These are phyloP conservation scores for Bos indicus DNA, from an alignment of 2,113 vertebrate genomes.

Conservation along the genomic window DNA sequence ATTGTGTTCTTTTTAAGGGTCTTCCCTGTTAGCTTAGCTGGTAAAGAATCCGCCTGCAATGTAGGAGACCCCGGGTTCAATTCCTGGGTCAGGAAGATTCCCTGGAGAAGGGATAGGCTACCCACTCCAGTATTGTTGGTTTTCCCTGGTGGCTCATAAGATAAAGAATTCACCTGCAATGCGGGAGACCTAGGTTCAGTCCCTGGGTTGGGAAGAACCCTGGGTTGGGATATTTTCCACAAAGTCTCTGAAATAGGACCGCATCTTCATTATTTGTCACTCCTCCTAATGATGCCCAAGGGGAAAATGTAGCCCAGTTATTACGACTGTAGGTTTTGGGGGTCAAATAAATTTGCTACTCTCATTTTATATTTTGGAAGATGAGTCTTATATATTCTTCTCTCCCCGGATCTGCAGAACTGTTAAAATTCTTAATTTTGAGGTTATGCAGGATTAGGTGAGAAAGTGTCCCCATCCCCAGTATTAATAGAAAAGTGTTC, in stretches of 20 bases:
- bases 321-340: not conserved
- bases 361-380: not conserved
- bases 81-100: not conserved
- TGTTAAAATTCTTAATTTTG: not conserved
- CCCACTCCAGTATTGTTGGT: not conserved
- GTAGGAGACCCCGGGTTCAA: rapidly evolving
- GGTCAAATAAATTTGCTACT: not conserved
- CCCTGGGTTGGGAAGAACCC: not conserved
- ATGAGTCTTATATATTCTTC: not conserved
- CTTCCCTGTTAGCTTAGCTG: not conserved
- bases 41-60: not conserved
- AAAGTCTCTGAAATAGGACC: not conserved
- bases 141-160: not conserved
- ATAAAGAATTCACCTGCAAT: not conserved
- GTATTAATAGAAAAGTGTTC: not conserved
- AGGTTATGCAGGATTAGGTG: not conserved
- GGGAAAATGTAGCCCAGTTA: too few species aligned
- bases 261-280: not conserved
- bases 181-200: not conserved
- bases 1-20: not conserved
- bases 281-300: not conserved
- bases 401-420: not conserved
- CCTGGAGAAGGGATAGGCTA: not conserved
- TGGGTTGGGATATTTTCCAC: not conserved
- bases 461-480: not conserved